Base-by-base conservation (phyloP, 2,888 invertebrate genomes). In the Sussaba pulchella region DNA sequence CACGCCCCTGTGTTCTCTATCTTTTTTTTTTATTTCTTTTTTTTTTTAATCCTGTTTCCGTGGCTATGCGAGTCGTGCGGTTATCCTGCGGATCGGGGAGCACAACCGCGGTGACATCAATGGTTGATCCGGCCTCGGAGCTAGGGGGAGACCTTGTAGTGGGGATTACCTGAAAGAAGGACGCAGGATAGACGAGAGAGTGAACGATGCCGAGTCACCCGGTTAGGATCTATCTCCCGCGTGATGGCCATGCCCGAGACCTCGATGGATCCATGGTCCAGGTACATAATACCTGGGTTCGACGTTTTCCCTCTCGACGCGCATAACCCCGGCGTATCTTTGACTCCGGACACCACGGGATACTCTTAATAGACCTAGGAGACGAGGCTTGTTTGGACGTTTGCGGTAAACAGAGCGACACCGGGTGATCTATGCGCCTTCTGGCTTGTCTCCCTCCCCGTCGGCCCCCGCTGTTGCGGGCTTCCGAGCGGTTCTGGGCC, bases 341-440 rank as follows among this genome's bases (percentile, higher is more conserved):
- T 88, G 82, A 87, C 88, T 88, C 70, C 82, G 82, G 85, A 83
- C 83, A 75, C 84, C 78, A 84, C 83, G 80, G 85, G 82, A 87
- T 83, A 84, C 87, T 88, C 89, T 90, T 92, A 92, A 91, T 90
- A 91, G 91, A 91, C 88, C 86, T 64, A 86, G 88, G 88, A 85
- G 84, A 84, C 82, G 87, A 86, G 86, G 87, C 88, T 87, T 91
- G 91, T 92, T 91, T 92, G 89, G 91, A 91, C 90, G 91, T 91
- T 91, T 92, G 92, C 82, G 92, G 92, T 92, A 92, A 92, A 92
- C 92, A 91, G 87, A 89, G 88, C 89, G 91, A 91, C 91, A 92
- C 89, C 89, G 88, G 87, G 89, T 92, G 92, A 91, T 91, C 88
- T 91, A 91, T 90, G 89, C 84, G 77, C 78, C 61, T 69, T 19